Percentiles rank a stretch among this genome's conserved stretches.
These are phyloP conservation scores for Noctuana brunneofusca DNA, from an alignment of 2,888 invertebrate species.

Conservation along the genomic window DNA sequence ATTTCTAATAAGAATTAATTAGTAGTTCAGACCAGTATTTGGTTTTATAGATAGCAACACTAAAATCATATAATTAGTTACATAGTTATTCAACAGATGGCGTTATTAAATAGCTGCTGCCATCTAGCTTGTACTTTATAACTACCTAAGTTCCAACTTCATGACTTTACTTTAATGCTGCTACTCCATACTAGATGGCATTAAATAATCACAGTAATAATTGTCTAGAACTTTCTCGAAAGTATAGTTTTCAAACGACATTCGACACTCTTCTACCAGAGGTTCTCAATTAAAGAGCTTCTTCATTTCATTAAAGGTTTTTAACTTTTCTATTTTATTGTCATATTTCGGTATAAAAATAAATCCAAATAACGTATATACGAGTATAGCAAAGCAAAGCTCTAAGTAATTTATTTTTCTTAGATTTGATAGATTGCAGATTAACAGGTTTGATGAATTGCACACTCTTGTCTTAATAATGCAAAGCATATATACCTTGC, in stretches of 20 bases:
- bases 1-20: neutral
- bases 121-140: slow-evolving; percentile 5
- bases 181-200: slow-evolving; percentile 53
- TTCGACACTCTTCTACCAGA: slow-evolving; percentile 24
- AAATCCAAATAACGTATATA: too few relatives aligned
- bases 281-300: slow-evolving; percentile 15
- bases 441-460: too few relatives aligned
- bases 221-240: slow-evolving; percentile 42
- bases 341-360: too few relatives aligned
- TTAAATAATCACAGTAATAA: neutral
- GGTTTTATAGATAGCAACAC: slow-evolving; percentile 2
- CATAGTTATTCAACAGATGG: neutral
- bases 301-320: too few relatives aligned
- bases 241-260: slow-evolving; percentile 22
- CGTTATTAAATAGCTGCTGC: neutral
- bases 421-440: too few relatives aligned
- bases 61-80: neutral
- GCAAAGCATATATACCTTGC: too few relatives aligned
- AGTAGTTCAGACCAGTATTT: neutral
- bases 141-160: neutral
- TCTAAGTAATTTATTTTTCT: too few relatives aligned
- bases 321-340: too few relatives aligned
- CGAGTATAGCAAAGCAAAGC: too few relatives aligned
- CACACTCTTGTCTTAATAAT: too few relatives aligned
- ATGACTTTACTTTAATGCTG: slow-evolving; percentile 22